phyloP scores from a whole-genome alignment of 2,797 vertebrate genomes.

The Galagoides demidoff region DNA sequence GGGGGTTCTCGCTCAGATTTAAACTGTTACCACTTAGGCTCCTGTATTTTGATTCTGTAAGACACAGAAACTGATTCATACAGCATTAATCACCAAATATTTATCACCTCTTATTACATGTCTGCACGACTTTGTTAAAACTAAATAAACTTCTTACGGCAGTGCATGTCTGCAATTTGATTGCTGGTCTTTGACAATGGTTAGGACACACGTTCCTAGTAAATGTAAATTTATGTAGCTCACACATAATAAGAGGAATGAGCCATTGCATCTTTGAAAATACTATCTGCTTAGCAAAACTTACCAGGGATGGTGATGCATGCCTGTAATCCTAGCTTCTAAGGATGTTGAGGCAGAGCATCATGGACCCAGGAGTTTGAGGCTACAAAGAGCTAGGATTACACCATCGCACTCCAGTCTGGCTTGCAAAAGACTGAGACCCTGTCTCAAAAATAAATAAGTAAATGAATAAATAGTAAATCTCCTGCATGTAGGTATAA shows the following conservation, averaged over 20 bases:
- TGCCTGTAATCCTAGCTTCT: too few species aligned
- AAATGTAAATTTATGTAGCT: background rate
- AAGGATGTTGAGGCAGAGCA: too few species aligned
- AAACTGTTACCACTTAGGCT: background rate
- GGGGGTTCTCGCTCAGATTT: background rate
- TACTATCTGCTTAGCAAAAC: background rate
- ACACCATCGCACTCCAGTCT: too few species aligned
- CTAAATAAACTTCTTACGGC: background rate
- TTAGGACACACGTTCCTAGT: background rate
- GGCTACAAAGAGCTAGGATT: too few species aligned
- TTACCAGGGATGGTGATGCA: too few species aligned
- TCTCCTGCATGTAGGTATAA: background rate
- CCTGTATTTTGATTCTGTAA: background rate
- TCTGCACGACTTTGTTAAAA: background rate
- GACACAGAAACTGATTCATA: background rate
- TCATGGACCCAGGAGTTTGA: too few species aligned
- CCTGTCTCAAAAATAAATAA: too few species aligned
- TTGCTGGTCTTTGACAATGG: background rate
- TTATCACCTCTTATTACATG: background rate
- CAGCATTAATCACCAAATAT: background rate
- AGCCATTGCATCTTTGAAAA: background rate
- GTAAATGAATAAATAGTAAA: background rate
- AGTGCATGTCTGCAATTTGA: background rate
- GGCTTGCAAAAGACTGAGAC: too few species aligned
- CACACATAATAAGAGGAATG: background rate